Evolutionary conservation across 2,797 vertebrate genomes (phyloP).

Genomic region (Micrastur ruficollis): DNA sequence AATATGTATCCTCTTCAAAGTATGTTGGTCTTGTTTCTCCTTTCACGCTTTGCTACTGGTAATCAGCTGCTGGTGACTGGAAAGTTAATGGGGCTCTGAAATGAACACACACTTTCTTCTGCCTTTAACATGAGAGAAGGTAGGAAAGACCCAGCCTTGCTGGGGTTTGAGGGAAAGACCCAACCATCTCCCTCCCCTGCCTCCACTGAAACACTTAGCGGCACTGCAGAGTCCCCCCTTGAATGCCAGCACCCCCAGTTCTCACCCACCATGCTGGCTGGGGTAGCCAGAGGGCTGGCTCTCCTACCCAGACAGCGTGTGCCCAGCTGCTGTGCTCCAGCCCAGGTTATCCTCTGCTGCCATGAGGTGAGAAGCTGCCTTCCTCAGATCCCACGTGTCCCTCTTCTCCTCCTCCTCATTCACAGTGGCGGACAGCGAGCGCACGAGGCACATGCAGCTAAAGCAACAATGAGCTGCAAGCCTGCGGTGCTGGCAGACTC

Average conservation of each 20-base stretch:
- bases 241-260: not conserved
- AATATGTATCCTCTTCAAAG: not conserved
- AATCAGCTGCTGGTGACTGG: not conserved
- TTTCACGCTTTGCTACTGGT: not conserved
- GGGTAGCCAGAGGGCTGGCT: too few relatives aligned
- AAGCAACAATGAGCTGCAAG: fast-evolving
- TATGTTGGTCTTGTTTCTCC: not conserved
- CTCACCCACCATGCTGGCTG: not conserved
- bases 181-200: not conserved
- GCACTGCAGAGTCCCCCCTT: not conserved
- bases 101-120: not conserved
- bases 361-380: not conserved
- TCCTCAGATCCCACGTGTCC: too few relatives aligned
- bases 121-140: not conserved
- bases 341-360: not conserved
- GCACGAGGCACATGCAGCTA: not conserved
- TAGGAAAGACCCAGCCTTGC: not conserved
- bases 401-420: not conserved
- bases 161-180: too few relatives aligned
- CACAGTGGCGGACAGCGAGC: fast-evolving
- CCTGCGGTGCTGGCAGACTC: too few relatives aligned
- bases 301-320: too few relatives aligned
- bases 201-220: not conserved
- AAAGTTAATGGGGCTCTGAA: fast-evolving
- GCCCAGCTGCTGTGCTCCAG: not conserved